Evolutionary conservation across 2,888 invertebrate genomes (phyloP), one percentile per base, ranked within the genome.

Genomic region (Morinoia aosen): DNA sequence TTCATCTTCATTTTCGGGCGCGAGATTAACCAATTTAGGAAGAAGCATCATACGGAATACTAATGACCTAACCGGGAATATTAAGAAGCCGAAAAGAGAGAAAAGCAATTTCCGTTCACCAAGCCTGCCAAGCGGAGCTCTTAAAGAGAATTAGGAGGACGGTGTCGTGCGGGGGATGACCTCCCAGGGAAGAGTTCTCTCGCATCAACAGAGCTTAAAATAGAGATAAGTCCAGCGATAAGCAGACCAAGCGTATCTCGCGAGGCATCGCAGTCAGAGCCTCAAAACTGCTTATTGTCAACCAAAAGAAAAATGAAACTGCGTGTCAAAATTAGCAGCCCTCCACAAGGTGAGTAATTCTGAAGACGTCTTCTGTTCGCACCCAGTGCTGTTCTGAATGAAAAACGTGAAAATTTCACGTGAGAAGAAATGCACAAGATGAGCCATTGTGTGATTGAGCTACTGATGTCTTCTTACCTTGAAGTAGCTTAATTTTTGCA

Each of bases 341-440:
- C 16, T 76, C 33, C 76, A 76, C 76, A 76, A 16, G 76, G 25
- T 76, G 33, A 76, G 25, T 76, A 76, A 76, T 33, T 33, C 33
- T 76, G 76, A 76, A 76, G 76, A 76, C 76, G 76, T 76, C 76
- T 76, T 76, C 76, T 76, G 76, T 76, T 76, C 25, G 76, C 76
- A 76, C 76, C 12, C 33, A 76, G 76, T 76, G 76, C 25, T 8
- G 76, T 76, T 76, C 25, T 76, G 25, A 33, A 76, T 76, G 76
- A 76, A 76, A 76, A 76, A 76, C 33, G 76, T 76, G 25, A 76
- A 33, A 76, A 10, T 25, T 76, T 76, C 76, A 76, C 19, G 10
- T 16, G 33, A 76, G 76, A 33, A 33, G 76, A 76, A 33, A 33
- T 76, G 76, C 8, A 25, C 16, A 76, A 2, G 76, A 76, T 76